Base-by-base conservation (phyloP, 2,888 invertebrate genomes). In the Leptinotarsa juncta region DNA sequence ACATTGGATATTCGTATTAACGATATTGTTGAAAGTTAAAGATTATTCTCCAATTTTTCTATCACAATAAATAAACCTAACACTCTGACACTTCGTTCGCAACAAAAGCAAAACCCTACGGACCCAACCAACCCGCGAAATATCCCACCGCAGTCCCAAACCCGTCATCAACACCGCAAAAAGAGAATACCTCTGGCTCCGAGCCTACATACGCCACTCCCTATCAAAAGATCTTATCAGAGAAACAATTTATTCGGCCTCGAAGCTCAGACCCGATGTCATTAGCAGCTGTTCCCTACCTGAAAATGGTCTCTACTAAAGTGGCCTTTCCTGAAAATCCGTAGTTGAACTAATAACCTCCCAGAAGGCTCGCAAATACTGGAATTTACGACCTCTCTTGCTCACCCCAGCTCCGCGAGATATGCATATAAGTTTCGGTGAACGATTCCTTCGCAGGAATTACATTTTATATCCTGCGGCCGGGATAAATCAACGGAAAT, bases 401-500 rank as follows among this genome's bases (percentile, higher is more conserved):
- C 57, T 18, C 69, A 55, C 42, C 69, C 69, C 23, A 60, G 48
- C 69, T 48, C 66, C 51, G 42, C 55, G 57, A 55, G 71, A 74
- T 74, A 74, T 74, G 71, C 74, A 74, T 50, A 62, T 55, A 67
- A 49, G 66, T 73, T 70, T 53, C 53, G 16, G 67, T 60, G 74
- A 74, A 71, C 74, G 71, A 67, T 71, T 74, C 71, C 74, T 71
- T 71, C 57, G 65, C 71, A 71, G 71, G 42, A 74, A 74, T 74
- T 74, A 71, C 74, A 71, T 71, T 71, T 74, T 74, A 74, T 71
- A 71, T 71, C 74, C 70, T 71, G 74, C 70, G 66, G 70, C 51
- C 32, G 26, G 71, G 60, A 70, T 75, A 75, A 75, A 75, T 77
- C 75, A 67, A 51, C 23, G 32, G 67, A 70, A 75, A 77, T 77